These are phyloP conservation scores for Mormyrus iriodes DNA, from an alignment of 2,113 vertebrate genomes.

Conservation along the genomic window DNA sequence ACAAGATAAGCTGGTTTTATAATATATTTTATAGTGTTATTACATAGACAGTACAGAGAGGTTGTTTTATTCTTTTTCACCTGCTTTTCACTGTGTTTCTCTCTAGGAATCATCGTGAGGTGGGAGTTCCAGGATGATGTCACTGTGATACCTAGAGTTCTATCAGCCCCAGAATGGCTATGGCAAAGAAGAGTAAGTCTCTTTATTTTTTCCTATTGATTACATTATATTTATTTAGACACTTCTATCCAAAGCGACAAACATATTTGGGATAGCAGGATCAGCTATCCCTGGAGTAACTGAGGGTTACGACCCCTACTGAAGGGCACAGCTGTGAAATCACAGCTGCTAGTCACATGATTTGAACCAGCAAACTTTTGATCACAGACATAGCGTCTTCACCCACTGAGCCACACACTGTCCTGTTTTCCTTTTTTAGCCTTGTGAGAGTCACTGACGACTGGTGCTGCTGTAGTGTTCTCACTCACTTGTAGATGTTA, in stretches of 20 bases:
- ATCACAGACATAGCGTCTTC: neutral
- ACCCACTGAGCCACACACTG: neutral
- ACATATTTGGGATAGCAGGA: neutral
- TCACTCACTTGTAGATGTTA: neutral
- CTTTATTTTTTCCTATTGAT: neutral
- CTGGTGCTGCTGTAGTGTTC: neutral
- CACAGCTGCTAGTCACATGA: neutral
- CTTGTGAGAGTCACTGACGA: neutral
- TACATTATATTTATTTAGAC: neutral
- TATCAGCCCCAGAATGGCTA: slow-evolving; percentile 11
- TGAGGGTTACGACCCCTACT: neutral
- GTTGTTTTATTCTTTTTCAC: neutral
- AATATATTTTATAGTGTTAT: neutral
- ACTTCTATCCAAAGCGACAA: neutral
- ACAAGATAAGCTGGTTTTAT: neutral
- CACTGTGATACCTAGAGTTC: neutral
- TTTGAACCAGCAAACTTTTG: neutral
- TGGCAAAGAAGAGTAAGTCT: slow-evolving; percentile 23
- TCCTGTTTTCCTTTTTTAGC: neutral
- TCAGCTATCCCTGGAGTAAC: neutral
- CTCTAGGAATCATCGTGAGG: neutral
- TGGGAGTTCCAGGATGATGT: slow-evolving; percentile 6
- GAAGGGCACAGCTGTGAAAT: neutral
- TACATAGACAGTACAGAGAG: neutral
- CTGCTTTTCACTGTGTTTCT: neutral